Base-by-base conservation (phyloP, 2,888 invertebrate species). In the Chaitophorus viminalis region DNA sequence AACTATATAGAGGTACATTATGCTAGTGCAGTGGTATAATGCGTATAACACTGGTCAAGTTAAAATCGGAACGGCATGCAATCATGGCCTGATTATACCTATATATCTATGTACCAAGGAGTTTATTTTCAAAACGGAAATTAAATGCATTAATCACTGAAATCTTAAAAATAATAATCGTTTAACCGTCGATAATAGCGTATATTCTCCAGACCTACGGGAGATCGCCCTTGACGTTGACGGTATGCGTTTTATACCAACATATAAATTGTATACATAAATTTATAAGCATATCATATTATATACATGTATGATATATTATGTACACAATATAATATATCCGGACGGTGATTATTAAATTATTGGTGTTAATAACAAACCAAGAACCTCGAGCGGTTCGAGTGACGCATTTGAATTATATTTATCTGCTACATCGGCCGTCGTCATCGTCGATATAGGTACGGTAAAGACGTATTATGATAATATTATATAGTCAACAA, bases 171-270 rank as follows among this genome's bases (percentile, higher is more conserved):
- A n/a, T 11, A 82, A 70, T 68, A 60, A 81, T 81, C 21, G 46
- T 74, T 75, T 29, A 36, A 31, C 60, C 36, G 74, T 83, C 29
- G 39, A 36, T 14, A 82, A 21, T 60, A 52, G 0, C 29, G n/a
- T 33, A 76, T 78, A n/a, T 75, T 36, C 54, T 54, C 54, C 54
- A 29, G 74, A 82, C 74, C 72, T 74, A 29, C 74, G 82, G 82
- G 74, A 36, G 54, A 82, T 74, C 54, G 82, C 74, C 82, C 82
- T 82, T 82, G 72, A 82, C n/a, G 54, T 82, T 82, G 72, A 82
- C n/a, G 54, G 33, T n/a, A 18, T 68, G 36, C 21, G 36, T 36
- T 60, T 60, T 21, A 60, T 3, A 60, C 18, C 11, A 52, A 52
- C 52, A 52, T 36, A 36, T 5, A 36, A n/a, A n/a, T n/a, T 46